Conservation (phyloP, 2,797 vertebrate species). For the Caiman crocodilus region DNA sequence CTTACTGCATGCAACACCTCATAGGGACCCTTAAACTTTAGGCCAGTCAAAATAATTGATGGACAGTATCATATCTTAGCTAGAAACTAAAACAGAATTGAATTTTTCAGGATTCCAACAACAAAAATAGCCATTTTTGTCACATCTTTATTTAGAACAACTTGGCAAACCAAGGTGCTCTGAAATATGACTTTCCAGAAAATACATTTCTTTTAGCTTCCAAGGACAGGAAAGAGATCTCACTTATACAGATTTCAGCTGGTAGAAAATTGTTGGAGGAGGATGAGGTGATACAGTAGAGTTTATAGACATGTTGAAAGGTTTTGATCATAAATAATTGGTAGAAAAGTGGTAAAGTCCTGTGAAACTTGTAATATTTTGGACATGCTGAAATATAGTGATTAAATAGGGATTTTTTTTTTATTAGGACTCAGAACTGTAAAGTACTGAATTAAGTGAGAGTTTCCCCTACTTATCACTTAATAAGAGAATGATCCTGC, state of each 20-base stretch:
- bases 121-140: constrained; percentile 19
- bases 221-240: neutral
- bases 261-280: neutral
- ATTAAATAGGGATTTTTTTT: neutral
- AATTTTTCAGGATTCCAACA: constrained; percentile 3
- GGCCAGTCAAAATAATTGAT: neutral
- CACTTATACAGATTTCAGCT: neutral
- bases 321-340: neutral
- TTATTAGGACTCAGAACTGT: neutral
- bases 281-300: neutral
- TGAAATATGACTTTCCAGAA: neutral
- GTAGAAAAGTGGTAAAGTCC: neutral
- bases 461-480: neutral
- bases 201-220: neutral
- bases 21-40: neutral
- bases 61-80: neutral
- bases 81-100: neutral
- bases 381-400: neutral
- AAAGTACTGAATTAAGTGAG: neutral
- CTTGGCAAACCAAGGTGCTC: neutral
- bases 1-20: neutral
- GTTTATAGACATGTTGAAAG: neutral
- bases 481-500: neutral
- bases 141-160: neutral
- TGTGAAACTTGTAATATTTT: neutral